Evolutionary conservation across 2,888 invertebrate species (phyloP), one percentile per base, ranked within the genome.

Genomic region (Ellobium chinense): DNA sequence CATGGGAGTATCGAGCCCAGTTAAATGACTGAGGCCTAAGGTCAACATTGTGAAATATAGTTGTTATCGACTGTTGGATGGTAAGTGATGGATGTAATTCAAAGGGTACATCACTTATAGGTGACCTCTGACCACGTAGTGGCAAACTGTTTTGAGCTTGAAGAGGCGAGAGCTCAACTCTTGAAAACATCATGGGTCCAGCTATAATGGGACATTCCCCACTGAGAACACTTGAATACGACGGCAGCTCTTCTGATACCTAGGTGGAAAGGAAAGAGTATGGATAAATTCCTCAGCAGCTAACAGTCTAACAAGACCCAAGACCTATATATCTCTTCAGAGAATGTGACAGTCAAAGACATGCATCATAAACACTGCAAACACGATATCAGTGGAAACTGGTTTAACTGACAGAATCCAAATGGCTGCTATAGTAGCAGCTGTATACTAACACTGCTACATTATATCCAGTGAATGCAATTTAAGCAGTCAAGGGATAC

Each of bases 21-120:
- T 76, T 37, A 76, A 76, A 76, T 31, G 39, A 46, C 7, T 46
- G 29, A 31, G 5, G 63, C 2, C 39, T 56, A n/a, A 76, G 66
- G 56, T 36, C 65, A 31, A 56, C 12, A 24, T 56, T 14, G 27
- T 54, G 12, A 56, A 65, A 76, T 36, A 76, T 65, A 7, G 54
- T 24, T 24, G 34, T 36, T 29, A 54, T 54, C 27, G 34, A 34
- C 21, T 46, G 21, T 14, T 56, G 54, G 31, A 54, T 54, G 36
- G 31, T 0, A 18, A 76, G 27, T 1, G 14, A 4, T 34, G 46
- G 66, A 34, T 76, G 76, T n/a, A 76, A 37, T 18, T 65, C 14
- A 27, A 76, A 76, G 1, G 76, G 76, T 5, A 76, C 27, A 36
- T 76, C 76, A 36, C 54, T 56, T 4, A 76, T 21, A 56, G 66